These are phyloP conservation scores for Streptopelia turtur DNA, from an alignment of 2,797 vertebrate species.

Conservation along the genomic window DNA sequence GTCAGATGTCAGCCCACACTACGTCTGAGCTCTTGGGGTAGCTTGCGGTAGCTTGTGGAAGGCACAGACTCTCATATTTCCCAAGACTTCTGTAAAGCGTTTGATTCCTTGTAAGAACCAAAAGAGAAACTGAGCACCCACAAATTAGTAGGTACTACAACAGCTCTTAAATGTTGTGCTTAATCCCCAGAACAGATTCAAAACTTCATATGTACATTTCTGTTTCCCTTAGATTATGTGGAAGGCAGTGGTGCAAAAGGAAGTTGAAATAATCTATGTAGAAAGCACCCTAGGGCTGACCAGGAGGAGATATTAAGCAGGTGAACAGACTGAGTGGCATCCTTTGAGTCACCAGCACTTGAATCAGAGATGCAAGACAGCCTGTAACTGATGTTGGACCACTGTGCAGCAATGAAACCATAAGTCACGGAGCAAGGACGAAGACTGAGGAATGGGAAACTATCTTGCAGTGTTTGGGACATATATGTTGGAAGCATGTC, in stretches of 20 bases:
- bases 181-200: neutral
- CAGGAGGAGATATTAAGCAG: neutral
- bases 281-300: neutral
- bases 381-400: neutral
- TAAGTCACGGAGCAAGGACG: neutral
- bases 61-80: fast-evolving
- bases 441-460: neutral
- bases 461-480: neutral
- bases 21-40: neutral
- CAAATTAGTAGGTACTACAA: neutral
- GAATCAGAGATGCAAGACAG: neutral
- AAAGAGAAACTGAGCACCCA: neutral
- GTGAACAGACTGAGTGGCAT: neutral
- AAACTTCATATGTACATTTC: neutral
- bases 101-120: neutral
- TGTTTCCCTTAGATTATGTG: neutral
- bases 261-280: neutral
- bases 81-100: neutral
- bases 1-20: neutral
- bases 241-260: neutral
- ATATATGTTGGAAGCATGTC: neutral
- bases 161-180: neutral
- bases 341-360: neutral
- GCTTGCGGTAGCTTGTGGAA: no score
- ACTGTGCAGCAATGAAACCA: neutral